Evolutionary conservation across 2,797 vertebrate species (phyloP).

Genomic region (Alectoris magna): DNA sequence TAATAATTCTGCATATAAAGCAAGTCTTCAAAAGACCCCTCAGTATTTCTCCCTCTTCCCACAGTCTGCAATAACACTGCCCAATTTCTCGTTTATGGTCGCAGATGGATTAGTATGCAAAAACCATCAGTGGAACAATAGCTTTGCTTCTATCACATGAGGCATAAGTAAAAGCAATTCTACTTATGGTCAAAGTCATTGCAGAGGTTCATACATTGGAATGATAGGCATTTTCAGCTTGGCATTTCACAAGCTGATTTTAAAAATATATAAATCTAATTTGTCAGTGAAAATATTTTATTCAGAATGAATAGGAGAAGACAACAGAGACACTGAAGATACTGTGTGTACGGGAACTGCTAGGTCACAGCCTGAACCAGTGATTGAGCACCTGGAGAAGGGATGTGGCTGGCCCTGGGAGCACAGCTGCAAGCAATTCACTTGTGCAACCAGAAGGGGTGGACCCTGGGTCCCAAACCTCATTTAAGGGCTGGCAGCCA

Average conservation of each 20-base stretch:
- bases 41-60: not conserved
- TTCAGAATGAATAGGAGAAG: not conserved
- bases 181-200: not conserved
- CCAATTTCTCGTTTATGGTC: not conserved
- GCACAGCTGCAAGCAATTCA: too few relatives aligned
- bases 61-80: not conserved
- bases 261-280: not conserved
- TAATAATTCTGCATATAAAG: not conserved
- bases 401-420: too few relatives aligned
- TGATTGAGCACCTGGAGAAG: too few relatives aligned
- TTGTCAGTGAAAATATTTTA: not conserved
- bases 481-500: too few relatives aligned
- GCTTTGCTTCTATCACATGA: not conserved
- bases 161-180: not conserved
- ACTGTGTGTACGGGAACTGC: too few relatives aligned
- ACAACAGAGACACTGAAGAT: not conserved
- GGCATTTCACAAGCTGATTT: not conserved
- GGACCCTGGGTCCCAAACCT: too few relatives aligned
- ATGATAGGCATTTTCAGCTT: not conserved
- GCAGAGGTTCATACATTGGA: not conserved
- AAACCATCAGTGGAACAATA: not conserved
- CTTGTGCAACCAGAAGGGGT: too few relatives aligned
- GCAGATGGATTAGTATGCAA: not conserved
- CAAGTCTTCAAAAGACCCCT: not conserved
- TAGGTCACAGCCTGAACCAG: too few relatives aligned